Percentiles rank a stretch among this genome's conserved stretches.
Evolutionary conservation across 2,888 invertebrate species (phyloP).

Genomic region (Diarsia mendica): DNA sequence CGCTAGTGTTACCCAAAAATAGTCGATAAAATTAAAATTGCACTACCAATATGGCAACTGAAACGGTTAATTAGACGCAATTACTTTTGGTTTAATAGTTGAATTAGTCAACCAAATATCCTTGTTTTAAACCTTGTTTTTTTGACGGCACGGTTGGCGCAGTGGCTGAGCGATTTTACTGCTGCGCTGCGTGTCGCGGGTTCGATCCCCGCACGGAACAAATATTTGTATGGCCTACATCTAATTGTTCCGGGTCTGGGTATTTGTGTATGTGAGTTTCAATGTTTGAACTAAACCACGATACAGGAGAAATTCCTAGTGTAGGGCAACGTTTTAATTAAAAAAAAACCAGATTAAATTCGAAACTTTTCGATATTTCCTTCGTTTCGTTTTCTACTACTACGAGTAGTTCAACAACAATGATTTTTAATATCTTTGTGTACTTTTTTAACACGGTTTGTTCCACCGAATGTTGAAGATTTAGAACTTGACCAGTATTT

Average conservation of each 20-base stretch:
- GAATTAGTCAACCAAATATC: not conserved
- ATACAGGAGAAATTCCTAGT: too few relatives aligned
- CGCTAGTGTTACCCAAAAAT: not conserved
- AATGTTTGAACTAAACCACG: too few relatives aligned
- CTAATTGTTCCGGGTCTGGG: too few relatives aligned
- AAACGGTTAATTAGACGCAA: not conserved
- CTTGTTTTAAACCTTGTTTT: too few relatives aligned
- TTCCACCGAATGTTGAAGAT: not conserved
- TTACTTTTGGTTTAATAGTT: constrained; percentile 13
- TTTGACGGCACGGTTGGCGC: too few relatives aligned
- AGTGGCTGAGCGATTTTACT: too few relatives aligned
- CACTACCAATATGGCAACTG: not conserved
- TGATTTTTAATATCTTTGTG: not conserved
- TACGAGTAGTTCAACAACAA: not conserved
- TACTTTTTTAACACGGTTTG: not conserved
- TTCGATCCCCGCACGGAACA: too few relatives aligned
- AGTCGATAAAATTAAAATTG: not conserved
- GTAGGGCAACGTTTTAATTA: too few relatives aligned
- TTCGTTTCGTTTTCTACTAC: not conserved
- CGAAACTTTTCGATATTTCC: not conserved
- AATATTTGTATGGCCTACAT: too few relatives aligned
- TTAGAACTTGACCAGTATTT: not conserved
- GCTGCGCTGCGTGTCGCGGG: too few relatives aligned
- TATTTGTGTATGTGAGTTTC: too few relatives aligned
- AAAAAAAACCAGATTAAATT: too few relatives aligned